A percentile compares a stretch with the other conserved stretches of the same genome.
phyloP scores from a whole-genome alignment of 1,140 invertebrate genomes.

The Pteromalus puparum region DNA sequence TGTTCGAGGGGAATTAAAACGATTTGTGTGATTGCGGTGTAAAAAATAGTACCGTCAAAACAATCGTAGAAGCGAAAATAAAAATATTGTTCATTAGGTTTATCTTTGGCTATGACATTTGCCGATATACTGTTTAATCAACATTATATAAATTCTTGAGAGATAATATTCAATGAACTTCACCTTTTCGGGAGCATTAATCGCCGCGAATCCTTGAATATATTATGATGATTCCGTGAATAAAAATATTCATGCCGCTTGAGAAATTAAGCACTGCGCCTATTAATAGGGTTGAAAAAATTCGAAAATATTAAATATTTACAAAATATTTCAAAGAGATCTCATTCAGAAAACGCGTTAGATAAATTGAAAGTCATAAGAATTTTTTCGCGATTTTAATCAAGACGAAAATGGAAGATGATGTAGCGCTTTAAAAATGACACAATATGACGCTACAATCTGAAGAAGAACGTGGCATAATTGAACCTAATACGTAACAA shows the following conservation, averaged over 20 bases:
- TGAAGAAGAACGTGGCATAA: neutral
- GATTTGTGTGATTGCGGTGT: too few relatives aligned
- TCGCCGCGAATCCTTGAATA: neutral
- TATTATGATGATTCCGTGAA: neutral
- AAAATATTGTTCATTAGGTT: too few relatives aligned
- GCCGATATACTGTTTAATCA: neutral
- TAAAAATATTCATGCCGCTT: neutral
- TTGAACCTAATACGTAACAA: neutral
- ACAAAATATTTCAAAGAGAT: neutral
- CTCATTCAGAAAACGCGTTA: neutral
- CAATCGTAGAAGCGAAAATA: too few relatives aligned
- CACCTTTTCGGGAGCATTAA: neutral
- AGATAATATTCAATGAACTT: constrained; percentile 14
- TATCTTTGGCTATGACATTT: neutral
- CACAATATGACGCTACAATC: neutral
- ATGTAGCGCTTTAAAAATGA: neutral
- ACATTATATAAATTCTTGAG: neutral
- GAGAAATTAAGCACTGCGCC: neutral
- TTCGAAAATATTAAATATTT: neutral
- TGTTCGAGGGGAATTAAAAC: too few relatives aligned
- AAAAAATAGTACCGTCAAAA: too few relatives aligned
- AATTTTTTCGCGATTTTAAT: neutral
- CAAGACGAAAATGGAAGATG: neutral
- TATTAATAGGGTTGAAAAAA: neutral
- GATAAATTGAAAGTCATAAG: neutral